Evolutionary conservation across 2,797 vertebrate species (phyloP).

Genomic region (Protonibea diacanthus): DNA sequence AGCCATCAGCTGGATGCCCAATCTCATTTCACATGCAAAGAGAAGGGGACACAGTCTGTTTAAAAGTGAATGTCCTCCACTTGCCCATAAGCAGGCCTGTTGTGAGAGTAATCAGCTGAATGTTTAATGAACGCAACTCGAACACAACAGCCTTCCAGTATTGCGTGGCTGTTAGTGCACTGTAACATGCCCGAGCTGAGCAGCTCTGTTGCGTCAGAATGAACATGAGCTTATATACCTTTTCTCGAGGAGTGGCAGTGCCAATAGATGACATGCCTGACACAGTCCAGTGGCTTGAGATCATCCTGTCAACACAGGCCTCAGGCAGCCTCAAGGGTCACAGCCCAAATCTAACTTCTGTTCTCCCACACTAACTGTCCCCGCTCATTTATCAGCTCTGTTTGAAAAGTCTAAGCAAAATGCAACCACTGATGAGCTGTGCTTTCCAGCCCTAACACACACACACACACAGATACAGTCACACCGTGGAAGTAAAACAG

Average conservation of each 20-base stretch:
- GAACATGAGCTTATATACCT: slow-evolving; percentile 14
- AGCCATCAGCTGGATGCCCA: slow-evolving; percentile 21
- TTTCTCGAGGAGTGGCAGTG: slow-evolving; percentile 19
- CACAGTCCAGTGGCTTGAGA: slow-evolving; percentile 36
- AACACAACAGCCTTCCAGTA: slow-evolving; percentile 5
- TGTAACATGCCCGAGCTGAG: background rate
- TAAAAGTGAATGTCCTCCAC: slow-evolving; percentile 13
- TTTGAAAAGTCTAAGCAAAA: slow-evolving; percentile 3
- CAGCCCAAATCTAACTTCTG: slow-evolving; percentile 19
- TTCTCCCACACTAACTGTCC: slow-evolving; percentile 2
- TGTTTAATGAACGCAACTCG: slow-evolving; percentile 33
- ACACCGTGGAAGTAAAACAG: background rate
- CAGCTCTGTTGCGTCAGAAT: background rate
- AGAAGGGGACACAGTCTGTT: slow-evolving; percentile 16
- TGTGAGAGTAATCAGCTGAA: slow-evolving; percentile 36
- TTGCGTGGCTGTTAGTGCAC: background rate
- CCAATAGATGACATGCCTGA: slow-evolving; percentile 27
- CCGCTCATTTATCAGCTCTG: background rate
- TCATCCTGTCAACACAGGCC: slow-evolving; percentile 29
- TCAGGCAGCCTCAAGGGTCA: slow-evolving; percentile 31
- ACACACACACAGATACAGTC: background rate
- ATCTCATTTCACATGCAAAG: slow-evolving; percentile 45
- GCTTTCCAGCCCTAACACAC: background rate
- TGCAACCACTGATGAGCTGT: background rate
- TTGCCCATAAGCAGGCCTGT: slow-evolving; percentile 28